phyloP scores from a whole-genome alignment of 2,888 invertebrate genomes.

The Psylliodes chrysocephalus region DNA sequence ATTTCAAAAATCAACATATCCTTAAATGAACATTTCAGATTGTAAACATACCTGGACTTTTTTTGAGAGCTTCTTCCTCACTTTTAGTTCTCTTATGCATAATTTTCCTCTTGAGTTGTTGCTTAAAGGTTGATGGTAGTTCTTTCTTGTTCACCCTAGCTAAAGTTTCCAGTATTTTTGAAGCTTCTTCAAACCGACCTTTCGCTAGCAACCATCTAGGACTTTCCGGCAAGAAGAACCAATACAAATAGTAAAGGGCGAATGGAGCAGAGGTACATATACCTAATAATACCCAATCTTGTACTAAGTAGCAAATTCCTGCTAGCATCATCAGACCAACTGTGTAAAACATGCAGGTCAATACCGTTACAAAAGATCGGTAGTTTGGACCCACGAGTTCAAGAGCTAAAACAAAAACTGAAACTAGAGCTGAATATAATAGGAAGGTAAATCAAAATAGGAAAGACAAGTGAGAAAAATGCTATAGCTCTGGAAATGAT shows the following conservation, averaged over 20 bases:
- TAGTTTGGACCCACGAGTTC: constrained; percentile 93
- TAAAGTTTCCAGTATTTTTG: constrained; percentile 78
- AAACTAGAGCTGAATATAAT: too few species aligned
- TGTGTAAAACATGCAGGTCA: constrained; percentile 92
- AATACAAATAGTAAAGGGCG: constrained; percentile 83
- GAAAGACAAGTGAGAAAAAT: too few species aligned
- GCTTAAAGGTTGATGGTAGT: constrained; percentile 77
- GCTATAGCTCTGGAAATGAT: too few species aligned
- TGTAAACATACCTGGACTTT: constrained; percentile 36
- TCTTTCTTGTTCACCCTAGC: constrained; percentile 82
- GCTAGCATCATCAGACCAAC: constrained; percentile 85
- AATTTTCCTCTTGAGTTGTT: constrained; percentile 78
- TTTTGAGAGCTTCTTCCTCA: constrained; percentile 66
- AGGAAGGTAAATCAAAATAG: too few species aligned
- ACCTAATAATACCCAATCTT: constrained; percentile 85
- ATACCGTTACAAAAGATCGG: constrained; percentile 90
- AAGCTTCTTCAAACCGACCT: constrained; percentile 84
- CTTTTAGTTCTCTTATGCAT: constrained; percentile 69
- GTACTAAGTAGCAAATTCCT: constrained; percentile 83
- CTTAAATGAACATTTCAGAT: too few species aligned
- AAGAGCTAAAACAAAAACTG: constrained; percentile 73
- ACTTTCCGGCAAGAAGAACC: constrained; percentile 90
- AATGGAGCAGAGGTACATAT: constrained; percentile 88
- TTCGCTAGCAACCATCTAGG: constrained; percentile 88
- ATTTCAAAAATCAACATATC: too few species aligned